These are phyloP conservation scores for Plodia interpunctella DNA, from an alignment of 1,140 invertebrate species.

Conservation along the genomic window DNA sequence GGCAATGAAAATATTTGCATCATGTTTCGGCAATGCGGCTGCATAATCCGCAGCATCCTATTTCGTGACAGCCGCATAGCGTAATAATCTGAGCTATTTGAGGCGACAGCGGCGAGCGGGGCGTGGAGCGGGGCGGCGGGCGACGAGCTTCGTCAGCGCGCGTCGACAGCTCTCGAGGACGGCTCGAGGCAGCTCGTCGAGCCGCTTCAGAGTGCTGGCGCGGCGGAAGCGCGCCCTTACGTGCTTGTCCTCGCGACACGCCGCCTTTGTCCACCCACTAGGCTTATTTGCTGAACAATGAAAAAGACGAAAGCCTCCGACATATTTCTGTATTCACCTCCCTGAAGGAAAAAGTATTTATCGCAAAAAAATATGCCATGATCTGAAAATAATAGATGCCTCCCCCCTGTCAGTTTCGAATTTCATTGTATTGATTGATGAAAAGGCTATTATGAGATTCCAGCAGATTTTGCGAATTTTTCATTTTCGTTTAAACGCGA, in stretches of 20 bases:
- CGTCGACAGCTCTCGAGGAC: constrained; percentile 30
- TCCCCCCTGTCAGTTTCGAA: constrained; percentile 39
- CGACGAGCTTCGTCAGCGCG: constrained; percentile 61
- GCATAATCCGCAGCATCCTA: constrained; percentile 47
- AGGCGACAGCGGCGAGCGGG: constrained; percentile 68
- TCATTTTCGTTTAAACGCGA: constrained; percentile 55
- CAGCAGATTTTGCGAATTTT: constrained; percentile 62
- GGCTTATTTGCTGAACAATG: constrained; percentile 75
- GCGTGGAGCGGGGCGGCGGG: constrained; percentile 25
- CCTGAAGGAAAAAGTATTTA: constrained; percentile 33
- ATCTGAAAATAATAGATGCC: constrained; percentile 43
- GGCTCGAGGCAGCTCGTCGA: constrained; percentile 37
- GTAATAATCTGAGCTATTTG: constrained; percentile 61
- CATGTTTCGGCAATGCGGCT: constrained; percentile 21
- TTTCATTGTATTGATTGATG: constrained; percentile 66
- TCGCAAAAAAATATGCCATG: constrained; percentile 42
- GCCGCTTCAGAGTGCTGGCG: constrained; percentile 60
- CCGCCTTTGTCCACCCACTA: constrained; percentile 72
- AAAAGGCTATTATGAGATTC: constrained; percentile 62
- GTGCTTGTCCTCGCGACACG: constrained; percentile 62
- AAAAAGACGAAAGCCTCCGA: constrained; percentile 63
- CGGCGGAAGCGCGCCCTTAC: constrained; percentile 71
- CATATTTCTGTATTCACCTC: constrained; percentile 51
- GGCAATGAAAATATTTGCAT: neutral
- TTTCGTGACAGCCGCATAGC: constrained; percentile 50